Conservation (phyloP, 1,140 invertebrate genomes). For the Sinella curviseta region DNA sequence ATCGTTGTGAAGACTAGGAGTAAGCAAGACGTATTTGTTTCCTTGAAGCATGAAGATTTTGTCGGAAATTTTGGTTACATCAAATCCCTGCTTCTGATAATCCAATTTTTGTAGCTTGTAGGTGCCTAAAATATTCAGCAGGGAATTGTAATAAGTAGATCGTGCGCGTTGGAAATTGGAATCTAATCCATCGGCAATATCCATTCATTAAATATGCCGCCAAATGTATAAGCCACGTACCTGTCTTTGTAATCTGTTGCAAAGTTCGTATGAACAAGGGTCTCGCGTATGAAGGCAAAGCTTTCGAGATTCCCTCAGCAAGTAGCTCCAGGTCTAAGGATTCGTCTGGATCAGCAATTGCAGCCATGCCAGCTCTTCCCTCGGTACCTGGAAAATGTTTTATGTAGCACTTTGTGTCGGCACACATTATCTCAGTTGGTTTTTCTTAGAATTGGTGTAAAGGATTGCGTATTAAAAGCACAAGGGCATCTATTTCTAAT, state of each 20-base stretch:
- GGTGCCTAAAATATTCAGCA: too few relatives aligned
- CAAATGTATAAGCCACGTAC: conserved; percentile 53
- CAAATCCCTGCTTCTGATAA: conserved; percentile 85
- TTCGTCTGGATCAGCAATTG: conserved; percentile 76
- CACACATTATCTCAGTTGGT: neutral
- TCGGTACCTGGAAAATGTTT: conserved; percentile 22
- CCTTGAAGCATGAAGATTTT: conserved; percentile 71
- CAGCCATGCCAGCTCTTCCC: conserved; percentile 94
- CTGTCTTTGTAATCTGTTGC: conserved; percentile 81
- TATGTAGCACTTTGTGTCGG: neutral
- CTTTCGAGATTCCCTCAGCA: conserved; percentile 64
- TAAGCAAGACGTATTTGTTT: conserved; percentile 64
- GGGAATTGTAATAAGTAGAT: too few relatives aligned
- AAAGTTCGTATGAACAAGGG: conserved; percentile 84
- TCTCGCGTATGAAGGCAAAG: conserved; percentile 79
- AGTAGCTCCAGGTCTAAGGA: conserved; percentile 68
- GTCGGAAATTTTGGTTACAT: conserved; percentile 76
- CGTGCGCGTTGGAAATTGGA: neutral
- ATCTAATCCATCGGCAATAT: neutral
- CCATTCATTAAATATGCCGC: neutral
- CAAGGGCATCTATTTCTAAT: neutral
- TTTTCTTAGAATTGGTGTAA: neutral
- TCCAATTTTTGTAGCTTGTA: conserved; percentile 94
- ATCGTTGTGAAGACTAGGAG: conserved; percentile 65
- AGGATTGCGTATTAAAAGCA: neutral